These are phyloP conservation scores for Halictus quadricinctus DNA, from an alignment of 2,888 invertebrate species.

Conservation along the genomic window DNA sequence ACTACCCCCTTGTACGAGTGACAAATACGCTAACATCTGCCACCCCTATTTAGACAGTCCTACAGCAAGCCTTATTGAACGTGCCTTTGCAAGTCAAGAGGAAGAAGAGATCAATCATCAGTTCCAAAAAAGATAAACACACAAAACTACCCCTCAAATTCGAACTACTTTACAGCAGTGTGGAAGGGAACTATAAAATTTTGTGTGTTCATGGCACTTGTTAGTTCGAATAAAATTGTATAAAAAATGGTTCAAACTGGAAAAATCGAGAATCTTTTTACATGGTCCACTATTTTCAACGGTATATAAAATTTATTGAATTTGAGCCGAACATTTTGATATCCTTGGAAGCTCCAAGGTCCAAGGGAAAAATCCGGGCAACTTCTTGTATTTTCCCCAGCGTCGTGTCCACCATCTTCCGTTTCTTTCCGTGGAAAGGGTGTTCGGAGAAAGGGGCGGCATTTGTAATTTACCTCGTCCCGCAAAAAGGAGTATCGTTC, in stretches of 20 bases:
- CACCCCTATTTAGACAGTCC: slow-evolving; percentile 1
- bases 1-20: neutral
- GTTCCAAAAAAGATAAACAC: neutral
- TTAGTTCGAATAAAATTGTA: neutral
- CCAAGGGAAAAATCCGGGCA: neutral
- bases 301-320: neutral
- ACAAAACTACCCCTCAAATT: neutral
- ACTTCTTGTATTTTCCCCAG: neutral
- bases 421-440: neutral
- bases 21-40: neutral
- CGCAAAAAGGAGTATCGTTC: slow-evolving; percentile 12
- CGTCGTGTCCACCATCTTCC: neutral
- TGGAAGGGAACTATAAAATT: neutral
- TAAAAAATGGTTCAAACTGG: neutral
- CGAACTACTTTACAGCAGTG: neutral
- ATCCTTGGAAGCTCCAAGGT: neutral
- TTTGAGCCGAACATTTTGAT: neutral
- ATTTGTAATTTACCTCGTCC: slow-evolving; percentile 10
- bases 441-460: neutral
- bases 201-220: neutral
- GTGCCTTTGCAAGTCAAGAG: neutral
- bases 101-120: neutral
- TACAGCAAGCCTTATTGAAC: neutral
- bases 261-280: neutral
- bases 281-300: neutral